phyloP scores from a whole-genome alignment of 2,113 vertebrate genomes.

The Cheirogaleus medius region DNA sequence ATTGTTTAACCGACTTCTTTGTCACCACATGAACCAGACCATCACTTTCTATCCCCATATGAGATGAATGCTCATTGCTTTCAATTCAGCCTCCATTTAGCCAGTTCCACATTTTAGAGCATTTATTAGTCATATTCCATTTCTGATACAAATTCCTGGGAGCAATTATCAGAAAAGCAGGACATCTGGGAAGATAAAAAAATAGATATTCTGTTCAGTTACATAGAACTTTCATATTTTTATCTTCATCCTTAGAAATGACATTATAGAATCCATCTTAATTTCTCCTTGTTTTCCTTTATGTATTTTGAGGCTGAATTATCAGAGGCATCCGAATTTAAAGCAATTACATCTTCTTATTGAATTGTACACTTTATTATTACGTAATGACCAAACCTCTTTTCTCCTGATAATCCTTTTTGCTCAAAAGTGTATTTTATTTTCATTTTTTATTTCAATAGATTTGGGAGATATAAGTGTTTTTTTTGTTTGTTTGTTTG shows the following conservation, averaged over 20 bases:
- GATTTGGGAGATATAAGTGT: no score
- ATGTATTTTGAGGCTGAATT: slow-evolving; percentile 3
- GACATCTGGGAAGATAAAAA: background rate
- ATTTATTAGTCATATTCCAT: slow-evolving; percentile 45
- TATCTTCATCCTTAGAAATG: slow-evolving; percentile 40
- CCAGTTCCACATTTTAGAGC: slow-evolving; percentile 37
- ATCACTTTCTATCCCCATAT: background rate
- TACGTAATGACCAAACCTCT: background rate
- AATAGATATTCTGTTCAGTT: slow-evolving; percentile 32
- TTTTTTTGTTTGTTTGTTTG: no score
- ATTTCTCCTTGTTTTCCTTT: background rate
- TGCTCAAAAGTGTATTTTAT: background rate
- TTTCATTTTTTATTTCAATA: no score
- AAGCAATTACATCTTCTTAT: slow-evolving; percentile 22
- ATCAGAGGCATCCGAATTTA: slow-evolving; percentile 8
- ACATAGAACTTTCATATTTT: slow-evolving; percentile 43
- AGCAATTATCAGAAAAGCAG: slow-evolving; percentile 31
- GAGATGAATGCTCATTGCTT: slow-evolving; percentile 28
- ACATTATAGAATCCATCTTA: background rate
- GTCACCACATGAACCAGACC: background rate
- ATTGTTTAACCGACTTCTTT: slow-evolving; percentile 29
- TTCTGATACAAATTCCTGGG: slow-evolving; percentile 40
- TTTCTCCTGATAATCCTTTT: background rate
- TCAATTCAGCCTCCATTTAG: slow-evolving; percentile 6
- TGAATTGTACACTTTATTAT: background rate